Base-by-base conservation (phyloP, 2,888 invertebrate genomes). In the Ectemnius cavifrons region DNA sequence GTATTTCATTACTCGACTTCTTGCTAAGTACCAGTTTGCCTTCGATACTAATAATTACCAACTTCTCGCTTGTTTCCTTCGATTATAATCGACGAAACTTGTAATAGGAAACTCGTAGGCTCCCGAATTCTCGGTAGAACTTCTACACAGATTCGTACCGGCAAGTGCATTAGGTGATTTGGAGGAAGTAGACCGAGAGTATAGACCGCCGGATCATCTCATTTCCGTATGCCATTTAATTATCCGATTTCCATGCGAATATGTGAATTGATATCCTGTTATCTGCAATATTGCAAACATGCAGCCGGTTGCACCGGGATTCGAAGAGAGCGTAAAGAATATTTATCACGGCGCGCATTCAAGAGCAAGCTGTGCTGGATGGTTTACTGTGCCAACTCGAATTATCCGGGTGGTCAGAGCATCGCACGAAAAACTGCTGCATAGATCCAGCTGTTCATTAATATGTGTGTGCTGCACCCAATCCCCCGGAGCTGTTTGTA, bases 391-490 rank as follows among this genome's bases (percentile, higher is more conserved):
- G 52, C 52, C 52, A 52, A 52, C 16, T 16, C 52, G 16, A 52
- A 52, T 52, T 52, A 52, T 16, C 52, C 14, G 16, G 52, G 14
- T 16, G 16, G 52, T 18, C n/a, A 13, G 14, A 16, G 8, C 37
- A 37, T 11, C 37, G 18, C 20, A 45, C 23, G 47, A 65, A 49
- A 49, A 58, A 71, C 37, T 16, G 37, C 37, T 11, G 11, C 37
- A 37, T 11, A 37, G 37, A 37, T 46, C n/a, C 14, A 57, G 49
- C 18, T 18, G 57, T 67, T 63, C 62, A 8, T 71, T 71, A 71
- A 67, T 63, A 58, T 16, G 47, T 16, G 58, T n/a, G 3, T 1
- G 63, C 46, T 14, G 13, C n/a, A 11, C 37, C 16, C 8, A 18
- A 16, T 60, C 37, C 37, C 37, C 11, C 37, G 37, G 37, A 11